These are phyloP conservation scores for Cyclophora punctaria DNA, from an alignment of 2,888 invertebrate species.

Conservation along the genomic window DNA sequence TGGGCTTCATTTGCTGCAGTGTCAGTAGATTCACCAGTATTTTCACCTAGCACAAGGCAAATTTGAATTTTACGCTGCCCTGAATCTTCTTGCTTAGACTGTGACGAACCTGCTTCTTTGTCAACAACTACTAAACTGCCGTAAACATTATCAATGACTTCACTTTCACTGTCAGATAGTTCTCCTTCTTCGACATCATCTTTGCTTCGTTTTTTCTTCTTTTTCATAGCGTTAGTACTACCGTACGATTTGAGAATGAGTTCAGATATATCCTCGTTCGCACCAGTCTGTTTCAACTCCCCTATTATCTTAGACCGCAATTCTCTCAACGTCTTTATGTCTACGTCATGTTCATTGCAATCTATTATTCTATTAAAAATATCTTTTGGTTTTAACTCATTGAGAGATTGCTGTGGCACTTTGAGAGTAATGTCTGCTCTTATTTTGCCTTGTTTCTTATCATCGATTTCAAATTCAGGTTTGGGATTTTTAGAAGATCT, in stretches of 20 bases:
- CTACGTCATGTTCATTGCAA: conserved; percentile 60
- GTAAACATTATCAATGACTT: conserved; percentile 59
- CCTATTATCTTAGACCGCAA: conserved; percentile 63
- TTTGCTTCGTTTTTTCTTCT: conserved; percentile 13
- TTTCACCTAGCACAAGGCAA: conserved; percentile 43
- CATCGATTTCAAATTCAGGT: conserved; percentile 11
- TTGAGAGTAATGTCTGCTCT: conserved; percentile 45
- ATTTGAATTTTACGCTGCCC: conserved; percentile 50
- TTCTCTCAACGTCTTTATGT: conserved; percentile 64
- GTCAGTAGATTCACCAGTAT: conserved; percentile 16
- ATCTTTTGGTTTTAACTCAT: conserved; percentile 57
- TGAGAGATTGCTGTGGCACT: conserved; percentile 58
- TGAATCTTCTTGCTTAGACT: conserved; percentile 26
- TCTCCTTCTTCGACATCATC: conserved; percentile 63
- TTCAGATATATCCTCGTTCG: conserved; percentile 62
- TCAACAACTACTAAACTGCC: conserved; percentile 50
- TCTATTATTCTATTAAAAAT: conserved; percentile 61
- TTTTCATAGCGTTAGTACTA: conserved; percentile 32
- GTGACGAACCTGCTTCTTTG: conserved; percentile 22
- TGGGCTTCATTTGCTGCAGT: conserved; percentile 42
- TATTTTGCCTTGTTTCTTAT: too few relatives aligned
- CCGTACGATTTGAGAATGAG: conserved; percentile 60
- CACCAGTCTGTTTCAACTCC: conserved; percentile 61
- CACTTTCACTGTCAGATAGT: conserved; percentile 65
- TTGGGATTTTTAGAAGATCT: conserved; percentile 28